A percentile compares a stretch with the other conserved stretches of the same genome.
phyloP scores from a whole-genome alignment of 92 coral and sea anemone species.

The Ricordea florida region DNA sequence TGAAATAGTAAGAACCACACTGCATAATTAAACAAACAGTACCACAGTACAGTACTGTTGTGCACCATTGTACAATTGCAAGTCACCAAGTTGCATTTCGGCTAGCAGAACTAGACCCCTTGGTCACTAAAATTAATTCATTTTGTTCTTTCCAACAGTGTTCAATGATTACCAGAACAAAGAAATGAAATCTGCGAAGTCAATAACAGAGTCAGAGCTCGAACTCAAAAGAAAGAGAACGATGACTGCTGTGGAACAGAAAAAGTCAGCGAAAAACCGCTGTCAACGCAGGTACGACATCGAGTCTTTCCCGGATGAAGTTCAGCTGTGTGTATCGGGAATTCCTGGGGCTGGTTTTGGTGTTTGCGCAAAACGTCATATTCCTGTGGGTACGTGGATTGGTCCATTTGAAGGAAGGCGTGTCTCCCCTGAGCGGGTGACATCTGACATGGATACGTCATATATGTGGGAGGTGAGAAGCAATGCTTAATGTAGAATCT shows the following conservation, averaged over 20 bases:
- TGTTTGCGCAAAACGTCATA: slow-evolving; percentile 82
- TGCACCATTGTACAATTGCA: no score
- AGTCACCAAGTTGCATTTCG: no score
- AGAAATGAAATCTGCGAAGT: neutral
- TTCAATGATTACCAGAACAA: neutral
- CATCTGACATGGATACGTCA: slow-evolving; percentile 71
- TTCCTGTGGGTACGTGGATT: slow-evolving; percentile 97
- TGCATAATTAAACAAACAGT: no score
- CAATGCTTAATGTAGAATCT: neutral
- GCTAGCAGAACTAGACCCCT: neutral
- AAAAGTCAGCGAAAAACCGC: neutral
- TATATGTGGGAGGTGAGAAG: slow-evolving; percentile 95
- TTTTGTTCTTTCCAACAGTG: neutral
- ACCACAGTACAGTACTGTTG: no score
- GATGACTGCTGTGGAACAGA: neutral
- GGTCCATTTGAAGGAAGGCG: slow-evolving; percentile 97
- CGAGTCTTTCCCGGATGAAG: slow-evolving; percentile 89
- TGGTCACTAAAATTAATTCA: no score
- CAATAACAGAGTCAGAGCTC: neutral
- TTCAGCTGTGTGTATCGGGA: slow-evolving; percentile 82
- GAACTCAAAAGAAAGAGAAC: no score
- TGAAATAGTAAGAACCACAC: no score
- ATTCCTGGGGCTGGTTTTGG: slow-evolving; percentile 89
- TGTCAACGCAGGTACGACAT: slow-evolving; percentile 42
- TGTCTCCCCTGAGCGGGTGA: slow-evolving; percentile 62